A percentile compares a stretch with the other conserved stretches of the same genome.
These are phyloP conservation scores for Drosophila meridionalis DNA, from an alignment of 2,888 invertebrate species.

Conservation along the genomic window DNA sequence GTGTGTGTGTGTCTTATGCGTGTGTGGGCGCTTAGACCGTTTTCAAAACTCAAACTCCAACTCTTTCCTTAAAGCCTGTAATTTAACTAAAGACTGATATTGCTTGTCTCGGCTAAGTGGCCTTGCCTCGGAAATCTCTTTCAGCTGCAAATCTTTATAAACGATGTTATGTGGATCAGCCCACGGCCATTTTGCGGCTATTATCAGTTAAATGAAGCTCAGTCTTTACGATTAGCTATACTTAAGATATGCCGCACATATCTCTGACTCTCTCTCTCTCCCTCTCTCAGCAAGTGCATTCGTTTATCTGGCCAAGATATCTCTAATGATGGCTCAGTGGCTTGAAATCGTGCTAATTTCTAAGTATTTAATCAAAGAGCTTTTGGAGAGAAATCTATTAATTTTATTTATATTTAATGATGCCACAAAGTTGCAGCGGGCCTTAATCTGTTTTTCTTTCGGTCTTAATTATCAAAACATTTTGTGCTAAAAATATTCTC, in stretches of 20 bases:
- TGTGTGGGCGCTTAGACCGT: conserved; percentile 68
- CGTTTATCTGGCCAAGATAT: background rate
- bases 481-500: background rate
- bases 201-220: conserved; percentile 55
- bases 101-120: conserved; percentile 66
- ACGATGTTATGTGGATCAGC: conserved; percentile 29
- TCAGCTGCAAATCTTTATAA: conserved; percentile 14
- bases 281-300: conserved; percentile 15
- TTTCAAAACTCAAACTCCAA: conserved; percentile 14
- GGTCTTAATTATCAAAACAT: background rate
- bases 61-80: conserved; percentile 49
- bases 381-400: conserved; percentile 14
- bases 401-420: background rate
- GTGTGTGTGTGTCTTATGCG: background rate
- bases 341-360: conserved; percentile 13
- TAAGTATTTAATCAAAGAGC: conserved; percentile 6
- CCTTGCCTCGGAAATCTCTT: conserved; percentile 14
- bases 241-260: conserved; percentile 6
- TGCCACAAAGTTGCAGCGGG: background rate
- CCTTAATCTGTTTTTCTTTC: background rate
- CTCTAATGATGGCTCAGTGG: conserved; percentile 4
- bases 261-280: background rate
- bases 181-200: conserved; percentile 32
- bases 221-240: conserved; percentile 30
- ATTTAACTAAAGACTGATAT: conserved; percentile 74